Percentiles rank a stretch among this genome's conserved stretches.
These are phyloP conservation scores for Diphyllodes magnificus DNA, from an alignment of 2,113 vertebrate genomes.

Conservation along the genomic window DNA sequence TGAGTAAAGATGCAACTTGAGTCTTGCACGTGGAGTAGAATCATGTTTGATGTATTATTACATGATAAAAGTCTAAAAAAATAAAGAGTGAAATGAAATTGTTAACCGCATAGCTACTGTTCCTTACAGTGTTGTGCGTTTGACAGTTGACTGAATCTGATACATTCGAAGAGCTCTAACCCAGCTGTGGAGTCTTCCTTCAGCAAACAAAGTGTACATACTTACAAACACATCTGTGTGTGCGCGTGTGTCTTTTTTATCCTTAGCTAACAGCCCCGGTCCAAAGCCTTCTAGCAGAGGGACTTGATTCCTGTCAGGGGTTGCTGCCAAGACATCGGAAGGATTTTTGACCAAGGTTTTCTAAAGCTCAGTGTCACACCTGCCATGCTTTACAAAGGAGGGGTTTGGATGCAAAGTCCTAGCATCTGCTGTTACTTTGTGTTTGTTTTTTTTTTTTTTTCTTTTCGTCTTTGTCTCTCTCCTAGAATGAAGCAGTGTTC, in stretches of 20 bases:
- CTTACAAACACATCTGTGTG: not conserved
- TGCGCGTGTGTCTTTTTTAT: constrained; percentile 62
- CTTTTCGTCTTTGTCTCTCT: constrained; percentile 51
- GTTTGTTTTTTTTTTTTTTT: not conserved
- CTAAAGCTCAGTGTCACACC: constrained; percentile 98
- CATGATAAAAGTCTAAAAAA: constrained; percentile 43
- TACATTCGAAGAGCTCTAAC: constrained; percentile 77
- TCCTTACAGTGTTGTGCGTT: constrained; percentile 61
- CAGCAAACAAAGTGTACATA: constrained; percentile 58
- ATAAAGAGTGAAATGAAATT: constrained; percentile 52
- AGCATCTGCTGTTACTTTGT: constrained; percentile 57
- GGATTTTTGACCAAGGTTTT: constrained; percentile 99
- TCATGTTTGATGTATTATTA: constrained; percentile 33
- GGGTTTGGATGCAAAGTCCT: constrained; percentile 78
- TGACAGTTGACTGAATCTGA: constrained; percentile 64
- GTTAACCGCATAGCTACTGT: constrained; percentile 69
- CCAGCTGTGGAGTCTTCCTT: constrained; percentile 82
- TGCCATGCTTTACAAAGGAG: constrained; percentile 83
- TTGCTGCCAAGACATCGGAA: constrained; percentile 91
- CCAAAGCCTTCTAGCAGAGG: constrained; percentile 82
- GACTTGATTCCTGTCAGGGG: constrained; percentile 84
- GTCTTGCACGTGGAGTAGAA: constrained; percentile 49
- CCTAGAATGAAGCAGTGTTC: constrained; percentile 77
- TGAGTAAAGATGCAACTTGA: constrained; percentile 52
- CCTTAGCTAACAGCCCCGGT: constrained; percentile 75